Conservation (phyloP, 2,113 vertebrate genomes). For the Paramormyrops kingsleyae region DNA sequence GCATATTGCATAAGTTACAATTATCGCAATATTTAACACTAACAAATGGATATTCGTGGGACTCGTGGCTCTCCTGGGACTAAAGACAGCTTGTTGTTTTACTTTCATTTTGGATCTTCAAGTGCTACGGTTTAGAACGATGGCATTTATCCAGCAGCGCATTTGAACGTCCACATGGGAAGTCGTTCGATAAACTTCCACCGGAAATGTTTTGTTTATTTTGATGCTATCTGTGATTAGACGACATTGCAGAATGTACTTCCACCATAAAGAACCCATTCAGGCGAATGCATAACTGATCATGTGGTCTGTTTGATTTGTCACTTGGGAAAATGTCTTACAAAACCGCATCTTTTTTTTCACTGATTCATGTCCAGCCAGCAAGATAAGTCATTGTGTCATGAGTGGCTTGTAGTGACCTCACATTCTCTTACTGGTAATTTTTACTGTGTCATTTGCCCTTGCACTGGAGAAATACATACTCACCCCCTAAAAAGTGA, state of each 20-base stretch:
- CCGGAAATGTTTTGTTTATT: not conserved
- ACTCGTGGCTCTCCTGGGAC: not conserved
- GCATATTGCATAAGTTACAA: not conserved
- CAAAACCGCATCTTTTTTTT: not conserved
- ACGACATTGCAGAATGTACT: not conserved
- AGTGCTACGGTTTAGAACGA: not conserved
- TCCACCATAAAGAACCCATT: not conserved
- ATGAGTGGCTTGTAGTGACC: not conserved
- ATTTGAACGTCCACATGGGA: not conserved
- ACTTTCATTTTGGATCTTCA: not conserved
- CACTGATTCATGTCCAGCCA: not conserved
- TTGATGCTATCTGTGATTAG: not conserved
- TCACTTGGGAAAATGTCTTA: not conserved
- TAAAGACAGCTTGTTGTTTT: not conserved
- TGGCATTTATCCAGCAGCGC: not conserved
- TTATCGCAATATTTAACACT: not conserved
- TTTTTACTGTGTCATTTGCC: not conserved
- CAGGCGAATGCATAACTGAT: not conserved
- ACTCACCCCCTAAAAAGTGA: not conserved
- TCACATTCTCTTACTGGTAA: not conserved
- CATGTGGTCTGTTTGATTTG: not conserved
- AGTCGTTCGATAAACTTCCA: not conserved
- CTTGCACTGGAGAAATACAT: not conserved
- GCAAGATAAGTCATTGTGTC: not conserved
- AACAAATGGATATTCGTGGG: not conserved